phyloP scores from a whole-genome alignment of 2,888 invertebrate genomes.

The Archips xylosteana region DNA sequence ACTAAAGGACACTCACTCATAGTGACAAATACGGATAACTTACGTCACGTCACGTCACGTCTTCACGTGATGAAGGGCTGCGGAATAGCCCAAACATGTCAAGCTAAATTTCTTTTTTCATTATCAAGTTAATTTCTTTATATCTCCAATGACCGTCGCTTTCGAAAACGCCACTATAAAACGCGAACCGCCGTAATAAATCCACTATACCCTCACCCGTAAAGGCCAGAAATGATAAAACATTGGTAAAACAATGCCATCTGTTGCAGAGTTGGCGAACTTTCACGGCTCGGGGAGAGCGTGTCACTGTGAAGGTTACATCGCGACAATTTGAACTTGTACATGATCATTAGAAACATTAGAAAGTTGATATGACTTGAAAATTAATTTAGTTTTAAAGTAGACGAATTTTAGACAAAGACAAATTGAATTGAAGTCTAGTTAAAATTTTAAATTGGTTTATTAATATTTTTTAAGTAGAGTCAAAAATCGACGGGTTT shows the following conservation, averaged over 20 bases:
- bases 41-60: no score
- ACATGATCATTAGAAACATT: not conserved
- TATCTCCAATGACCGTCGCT: not conserved
- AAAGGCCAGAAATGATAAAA: constrained; percentile 26
- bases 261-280: constrained; percentile 31
- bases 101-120: no score
- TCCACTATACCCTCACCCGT: constrained; percentile 7
- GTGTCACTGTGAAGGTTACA: constrained; percentile 2
- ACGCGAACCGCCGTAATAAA: not conserved
- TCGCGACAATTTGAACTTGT: no score
- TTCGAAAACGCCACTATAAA: not conserved
- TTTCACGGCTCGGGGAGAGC: constrained; percentile 21
- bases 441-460: no score
- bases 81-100: no score
- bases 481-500: no score
- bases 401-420: not conserved
- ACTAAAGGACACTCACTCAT: no score
- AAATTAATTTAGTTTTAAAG: not conserved
- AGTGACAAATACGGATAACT: no score
- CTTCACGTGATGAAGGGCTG: no score
- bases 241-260: constrained; percentile 38
- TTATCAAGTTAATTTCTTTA: no score
- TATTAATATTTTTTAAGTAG: no score
- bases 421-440: no score
- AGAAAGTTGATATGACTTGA: not conserved